Evolutionary conservation across 2,113 vertebrate genomes (phyloP).

Genomic region (Mola mola): DNA sequence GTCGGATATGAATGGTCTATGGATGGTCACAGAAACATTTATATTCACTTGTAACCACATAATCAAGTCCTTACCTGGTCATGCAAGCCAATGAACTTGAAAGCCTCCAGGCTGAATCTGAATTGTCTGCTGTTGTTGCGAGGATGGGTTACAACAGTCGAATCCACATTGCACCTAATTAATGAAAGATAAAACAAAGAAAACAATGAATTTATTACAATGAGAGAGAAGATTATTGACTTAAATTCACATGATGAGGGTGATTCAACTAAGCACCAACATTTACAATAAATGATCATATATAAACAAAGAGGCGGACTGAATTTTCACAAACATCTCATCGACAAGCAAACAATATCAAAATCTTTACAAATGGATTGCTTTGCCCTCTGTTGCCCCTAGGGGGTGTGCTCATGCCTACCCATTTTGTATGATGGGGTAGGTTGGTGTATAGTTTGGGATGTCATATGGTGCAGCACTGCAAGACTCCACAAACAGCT

Average conservation of each 20-base stretch:
- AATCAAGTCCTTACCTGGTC: conserved; percentile 76
- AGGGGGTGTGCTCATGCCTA: conserved; percentile 13
- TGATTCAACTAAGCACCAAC: too few species aligned
- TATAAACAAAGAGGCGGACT: too few species aligned
- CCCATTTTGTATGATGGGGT: conserved; percentile 79
- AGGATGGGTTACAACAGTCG: conserved; percentile 52
- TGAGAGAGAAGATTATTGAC: too few species aligned
- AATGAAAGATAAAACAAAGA: neutral
- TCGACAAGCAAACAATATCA: neutral
- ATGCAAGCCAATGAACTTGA: conserved; percentile 77
- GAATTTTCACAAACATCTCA: too few species aligned
- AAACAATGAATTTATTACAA: neutral
- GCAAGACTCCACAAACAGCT: conserved; percentile 81
- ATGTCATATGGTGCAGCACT: conserved; percentile 75
- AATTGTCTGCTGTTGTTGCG: conserved; percentile 31
- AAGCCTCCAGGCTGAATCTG: conserved; percentile 76
- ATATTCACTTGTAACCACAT: too few species aligned
- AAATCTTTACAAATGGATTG: neutral
- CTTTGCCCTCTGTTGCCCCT: neutral
- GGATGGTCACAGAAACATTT: too few species aligned
- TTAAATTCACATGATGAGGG: too few species aligned
- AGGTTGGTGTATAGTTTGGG: conserved; percentile 56
- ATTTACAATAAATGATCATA: too few species aligned
- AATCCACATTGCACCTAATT: conserved; percentile 69
- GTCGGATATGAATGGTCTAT: too few species aligned